phyloP scores from a whole-genome alignment of 1,140 invertebrate species.

The Oscheius sp. region DNA sequence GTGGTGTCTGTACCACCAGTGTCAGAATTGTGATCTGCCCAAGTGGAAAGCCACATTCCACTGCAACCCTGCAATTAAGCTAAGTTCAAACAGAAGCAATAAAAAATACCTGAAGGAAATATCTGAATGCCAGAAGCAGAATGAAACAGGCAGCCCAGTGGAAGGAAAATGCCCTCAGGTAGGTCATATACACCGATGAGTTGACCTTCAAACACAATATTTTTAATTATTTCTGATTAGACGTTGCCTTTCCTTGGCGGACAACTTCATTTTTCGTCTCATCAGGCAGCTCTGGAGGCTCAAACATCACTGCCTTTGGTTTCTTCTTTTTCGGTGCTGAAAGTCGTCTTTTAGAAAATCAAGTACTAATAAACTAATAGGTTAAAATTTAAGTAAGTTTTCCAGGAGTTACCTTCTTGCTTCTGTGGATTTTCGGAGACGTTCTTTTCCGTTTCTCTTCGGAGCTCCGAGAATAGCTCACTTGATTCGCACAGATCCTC shows the following conservation, averaged over 20 bases:
- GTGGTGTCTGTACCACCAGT: not conserved
- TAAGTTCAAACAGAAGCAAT: not conserved
- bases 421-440: not conserved
- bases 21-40: not conserved
- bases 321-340: not conserved
- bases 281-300: not conserved
- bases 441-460: slow-evolving; percentile 15
- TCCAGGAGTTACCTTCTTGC: not conserved
- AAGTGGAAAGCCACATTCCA: not conserved
- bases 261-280: not conserved
- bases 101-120: not conserved
- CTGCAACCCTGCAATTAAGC: not conserved
- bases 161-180: not conserved
- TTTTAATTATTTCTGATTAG: not conserved
- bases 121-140: not conserved
- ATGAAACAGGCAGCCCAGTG: not conserved
- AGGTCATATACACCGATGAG: not conserved
- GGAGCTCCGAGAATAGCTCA: slow-evolving; percentile 1
- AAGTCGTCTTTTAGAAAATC: not conserved
- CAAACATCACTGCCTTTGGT: not conserved
- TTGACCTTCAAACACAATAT: not conserved
- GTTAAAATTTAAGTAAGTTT: too few species aligned
- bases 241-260: not conserved
- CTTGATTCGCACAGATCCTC: not conserved
- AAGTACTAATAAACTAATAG: not conserved